phyloP scores from a whole-genome alignment of 1,140 invertebrate genomes.

The Musca vetustissima region DNA sequence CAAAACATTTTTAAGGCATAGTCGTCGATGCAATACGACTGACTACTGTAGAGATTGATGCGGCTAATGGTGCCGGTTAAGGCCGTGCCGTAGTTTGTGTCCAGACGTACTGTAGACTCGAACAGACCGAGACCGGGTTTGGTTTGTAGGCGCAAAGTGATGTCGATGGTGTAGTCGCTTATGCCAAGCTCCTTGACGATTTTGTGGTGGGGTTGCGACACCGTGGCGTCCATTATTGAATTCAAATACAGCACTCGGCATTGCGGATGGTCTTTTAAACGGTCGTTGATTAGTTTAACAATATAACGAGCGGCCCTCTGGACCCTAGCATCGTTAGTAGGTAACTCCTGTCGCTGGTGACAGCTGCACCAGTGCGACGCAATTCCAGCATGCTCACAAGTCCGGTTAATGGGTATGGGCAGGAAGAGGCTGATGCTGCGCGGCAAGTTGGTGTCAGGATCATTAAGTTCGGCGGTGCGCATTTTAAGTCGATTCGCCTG shows the following conservation, averaged over 20 bases:
- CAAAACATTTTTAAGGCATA: slow-evolving; percentile 77
- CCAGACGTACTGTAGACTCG: slow-evolving; percentile 68
- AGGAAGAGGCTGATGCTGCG: slow-evolving; percentile 77
- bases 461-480: slow-evolving; percentile 36
- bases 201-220: slow-evolving; percentile 45
- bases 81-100: slow-evolving; percentile 52
- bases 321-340: slow-evolving; percentile 57
- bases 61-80: slow-evolving; percentile 72
- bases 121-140: slow-evolving; percentile 73
- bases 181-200: slow-evolving; percentile 57
- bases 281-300: slow-evolving; percentile 65
- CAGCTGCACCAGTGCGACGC: slow-evolving; percentile 85
- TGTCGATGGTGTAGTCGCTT: slow-evolving; percentile 60
- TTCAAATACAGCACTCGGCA: slow-evolving; percentile 59
- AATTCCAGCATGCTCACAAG: slow-evolving; percentile 74
- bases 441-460: slow-evolving; percentile 42
- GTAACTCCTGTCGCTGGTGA: slow-evolving; percentile 62
- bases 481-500: slow-evolving; percentile 38
- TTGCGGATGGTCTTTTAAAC: slow-evolving; percentile 62
- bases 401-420: slow-evolving; percentile 69
- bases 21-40: slow-evolving; percentile 76
- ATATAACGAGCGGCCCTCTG: slow-evolving; percentile 61
- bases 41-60: slow-evolving; percentile 78
- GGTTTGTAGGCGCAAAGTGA: slow-evolving; percentile 67
- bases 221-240: slow-evolving; percentile 47